A percentile compares a stretch with the other conserved stretches of the same genome.
These are phyloP conservation scores for Stenichneumon culpator DNA, from an alignment of 2,888 invertebrate species.

Conservation along the genomic window DNA sequence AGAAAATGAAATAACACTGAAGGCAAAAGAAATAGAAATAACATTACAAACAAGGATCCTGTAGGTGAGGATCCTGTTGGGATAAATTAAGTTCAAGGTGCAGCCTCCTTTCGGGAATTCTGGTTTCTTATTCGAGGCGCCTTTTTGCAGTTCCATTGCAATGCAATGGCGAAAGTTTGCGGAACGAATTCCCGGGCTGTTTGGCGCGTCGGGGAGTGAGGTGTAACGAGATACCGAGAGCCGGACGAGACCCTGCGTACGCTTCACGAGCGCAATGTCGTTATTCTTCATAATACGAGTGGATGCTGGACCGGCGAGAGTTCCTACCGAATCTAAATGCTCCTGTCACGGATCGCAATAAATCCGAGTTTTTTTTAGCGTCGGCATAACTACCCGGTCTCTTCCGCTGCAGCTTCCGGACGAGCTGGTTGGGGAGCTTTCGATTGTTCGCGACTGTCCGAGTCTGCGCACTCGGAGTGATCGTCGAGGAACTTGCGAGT, in stretches of 20 bases:
- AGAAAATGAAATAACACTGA: no score
- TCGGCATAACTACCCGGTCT: slow-evolving; percentile 73
- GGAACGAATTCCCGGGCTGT: slow-evolving; percentile 3
- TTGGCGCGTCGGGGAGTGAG: not conserved
- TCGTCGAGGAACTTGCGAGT: not conserved
- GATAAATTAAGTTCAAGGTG: slow-evolving; percentile 39
- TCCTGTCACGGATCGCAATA: slow-evolving; percentile 78
- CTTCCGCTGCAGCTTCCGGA: not conserved
- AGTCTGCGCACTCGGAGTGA: not conserved
- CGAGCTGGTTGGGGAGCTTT: not conserved
- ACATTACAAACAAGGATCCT: not conserved
- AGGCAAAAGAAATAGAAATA: no score
- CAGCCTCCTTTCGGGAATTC: slow-evolving; percentile 7
- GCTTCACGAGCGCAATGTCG: slow-evolving; percentile 7
- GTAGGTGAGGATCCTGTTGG: not conserved
- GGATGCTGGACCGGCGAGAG: slow-evolving; percentile 3
- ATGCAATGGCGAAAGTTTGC: slow-evolving; percentile 13
- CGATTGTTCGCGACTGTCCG: slow-evolving; percentile 59
- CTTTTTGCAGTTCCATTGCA: not conserved
- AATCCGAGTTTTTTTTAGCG: slow-evolving; percentile 67
- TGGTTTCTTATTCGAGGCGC: not conserved
- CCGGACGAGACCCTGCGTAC: slow-evolving; percentile 17
- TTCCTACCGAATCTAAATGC: slow-evolving; percentile 77
- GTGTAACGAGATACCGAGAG: slow-evolving; percentile 41
- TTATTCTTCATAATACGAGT: slow-evolving; percentile 20